Conservation (phyloP, 2,888 invertebrate species). For the Digitonthophagus gazella region DNA sequence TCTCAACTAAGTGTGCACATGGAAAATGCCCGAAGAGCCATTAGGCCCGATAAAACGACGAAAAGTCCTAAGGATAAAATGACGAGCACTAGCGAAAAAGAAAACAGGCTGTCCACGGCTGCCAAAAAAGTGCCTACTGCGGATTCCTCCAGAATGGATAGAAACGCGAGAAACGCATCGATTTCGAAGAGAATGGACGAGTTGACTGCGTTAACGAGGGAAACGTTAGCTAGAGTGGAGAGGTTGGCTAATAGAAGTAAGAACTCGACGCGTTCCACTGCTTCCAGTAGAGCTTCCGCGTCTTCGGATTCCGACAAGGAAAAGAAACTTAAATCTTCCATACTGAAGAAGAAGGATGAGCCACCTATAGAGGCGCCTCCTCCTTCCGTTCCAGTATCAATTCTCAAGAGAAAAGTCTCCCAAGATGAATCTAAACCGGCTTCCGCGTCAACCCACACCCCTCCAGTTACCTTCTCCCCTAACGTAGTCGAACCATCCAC, state of each 20-base stretch:
- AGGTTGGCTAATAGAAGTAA: constrained; percentile 54
- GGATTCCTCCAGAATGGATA: background rate
- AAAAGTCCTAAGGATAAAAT: background rate
- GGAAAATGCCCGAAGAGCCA: constrained; percentile 49
- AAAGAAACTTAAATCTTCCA: constrained; percentile 50
- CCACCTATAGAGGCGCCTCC: constrained; percentile 29
- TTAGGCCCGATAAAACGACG: constrained; percentile 33
- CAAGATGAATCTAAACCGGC: constrained; percentile 48
- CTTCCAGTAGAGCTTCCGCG: constrained; percentile 14
- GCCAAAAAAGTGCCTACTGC: constrained; percentile 31
- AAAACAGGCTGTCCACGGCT: constrained; percentile 26
- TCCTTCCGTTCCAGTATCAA: constrained; percentile 54
- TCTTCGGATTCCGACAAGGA: constrained; percentile 18
- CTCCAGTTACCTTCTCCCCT: constrained; percentile 79
- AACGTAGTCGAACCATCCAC: constrained; percentile 67
- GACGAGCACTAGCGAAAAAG: constrained; percentile 36
- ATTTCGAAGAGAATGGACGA: constrained; percentile 53
- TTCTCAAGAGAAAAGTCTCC: constrained; percentile 58
- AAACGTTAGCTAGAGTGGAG: constrained; percentile 67
- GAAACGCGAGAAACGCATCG: background rate
- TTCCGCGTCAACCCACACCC: constrained; percentile 52
- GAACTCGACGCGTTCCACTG: constrained; percentile 4
- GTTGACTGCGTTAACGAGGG: constrained; percentile 63
- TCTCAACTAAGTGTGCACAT: constrained; percentile 49
- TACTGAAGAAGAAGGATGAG: constrained; percentile 68